Evolutionary conservation across 2,888 invertebrate species (phyloP), one percentile per base, ranked within the genome.

Genomic region (Apodemia hepburni): DNA sequence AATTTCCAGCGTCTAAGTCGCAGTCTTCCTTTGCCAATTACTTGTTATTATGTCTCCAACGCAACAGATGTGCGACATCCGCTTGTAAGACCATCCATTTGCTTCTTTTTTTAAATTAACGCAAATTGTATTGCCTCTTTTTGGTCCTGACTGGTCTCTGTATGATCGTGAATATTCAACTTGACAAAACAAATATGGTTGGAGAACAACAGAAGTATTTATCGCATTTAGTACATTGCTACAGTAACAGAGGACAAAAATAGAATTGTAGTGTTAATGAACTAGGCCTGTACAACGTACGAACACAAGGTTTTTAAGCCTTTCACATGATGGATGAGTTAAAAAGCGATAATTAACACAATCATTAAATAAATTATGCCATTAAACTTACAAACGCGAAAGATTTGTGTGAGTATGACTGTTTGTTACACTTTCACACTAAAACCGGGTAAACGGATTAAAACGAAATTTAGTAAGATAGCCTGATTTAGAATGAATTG

Each of bases 11-110:
- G 67, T 68, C 67, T 66, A 66, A 69, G 70, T 69, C 78, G 76
- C 75, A 72, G 74, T 77, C 77, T 79, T 81, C 79, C 78, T 81
- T 82, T 74, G 82, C 85, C 89, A 90, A 90, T 90, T 88, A 85
- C 85, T 83, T 80, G 79, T 85, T 84, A 87, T 86, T 85, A 83
- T 84, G 85, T 83, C 85, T 82, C 82, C 82, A 79, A 80, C 75
- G 73, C 81, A 85, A 82, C 91, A 90, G 84, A 90, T 91, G 91
- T 85, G 84, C 82, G 78, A 87, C 91, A 91, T 91, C 91, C 91
- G 90, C 75, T 84, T 77, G 66, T 74, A 74, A 78, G 70, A 66
- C 66, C 67, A 69, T 71, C 73, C 66, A 65, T 67, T 60, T 62
- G 65, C 68, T 74, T 78, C 77, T 76, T 76, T 74, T 66, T 59